phyloP scores from a whole-genome alignment of 2,888 invertebrate species.

The Drosophila anomalata region DNA sequence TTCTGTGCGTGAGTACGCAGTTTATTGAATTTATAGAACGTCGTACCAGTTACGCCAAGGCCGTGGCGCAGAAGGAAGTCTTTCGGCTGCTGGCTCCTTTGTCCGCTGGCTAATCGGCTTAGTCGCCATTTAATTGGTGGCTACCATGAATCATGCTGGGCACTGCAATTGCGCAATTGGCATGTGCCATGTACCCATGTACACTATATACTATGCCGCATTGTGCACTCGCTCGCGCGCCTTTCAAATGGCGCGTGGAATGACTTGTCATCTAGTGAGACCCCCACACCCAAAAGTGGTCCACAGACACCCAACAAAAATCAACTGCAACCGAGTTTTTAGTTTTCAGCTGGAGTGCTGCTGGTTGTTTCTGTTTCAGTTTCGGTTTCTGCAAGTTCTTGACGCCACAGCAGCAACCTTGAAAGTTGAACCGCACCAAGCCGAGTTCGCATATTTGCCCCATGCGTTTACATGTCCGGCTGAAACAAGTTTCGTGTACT shows the following conservation, averaged over 20 bases:
- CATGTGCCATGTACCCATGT: slow-evolving; percentile 34
- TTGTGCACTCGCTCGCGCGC: slow-evolving; percentile 37
- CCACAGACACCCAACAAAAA: slow-evolving; percentile 2
- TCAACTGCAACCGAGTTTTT: slow-evolving; percentile 11
- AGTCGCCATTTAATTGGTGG: slow-evolving; percentile 60
- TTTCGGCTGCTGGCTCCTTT: slow-evolving; percentile 35
- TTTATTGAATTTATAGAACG: slow-evolving; percentile 26
- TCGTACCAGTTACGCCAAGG: slow-evolving; percentile 50
- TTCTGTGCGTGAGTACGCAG: slow-evolving; percentile 66
- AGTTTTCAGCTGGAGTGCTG: slow-evolving; percentile 15
- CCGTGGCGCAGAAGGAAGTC: slow-evolving; percentile 69
- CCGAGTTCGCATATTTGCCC: slow-evolving; percentile 47
- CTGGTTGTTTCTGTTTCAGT: slow-evolving; percentile 14
- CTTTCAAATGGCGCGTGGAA: slow-evolving; percentile 44
- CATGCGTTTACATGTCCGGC: slow-evolving; percentile 68
- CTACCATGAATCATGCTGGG: slow-evolving; percentile 58
- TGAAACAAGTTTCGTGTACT: slow-evolving; percentile 59
- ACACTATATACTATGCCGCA: not conserved
- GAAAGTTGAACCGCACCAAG: slow-evolving; percentile 66
- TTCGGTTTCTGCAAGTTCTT: slow-evolving; percentile 63
- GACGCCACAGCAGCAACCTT: slow-evolving; percentile 68
- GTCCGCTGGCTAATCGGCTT: slow-evolving; percentile 62
- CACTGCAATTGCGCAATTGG: slow-evolving; percentile 64
- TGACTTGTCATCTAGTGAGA: slow-evolving; percentile 45
- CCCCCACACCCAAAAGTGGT: slow-evolving; percentile 66